Conservation (phyloP, 2,113 vertebrate species). For the Tetrax tetrax region DNA sequence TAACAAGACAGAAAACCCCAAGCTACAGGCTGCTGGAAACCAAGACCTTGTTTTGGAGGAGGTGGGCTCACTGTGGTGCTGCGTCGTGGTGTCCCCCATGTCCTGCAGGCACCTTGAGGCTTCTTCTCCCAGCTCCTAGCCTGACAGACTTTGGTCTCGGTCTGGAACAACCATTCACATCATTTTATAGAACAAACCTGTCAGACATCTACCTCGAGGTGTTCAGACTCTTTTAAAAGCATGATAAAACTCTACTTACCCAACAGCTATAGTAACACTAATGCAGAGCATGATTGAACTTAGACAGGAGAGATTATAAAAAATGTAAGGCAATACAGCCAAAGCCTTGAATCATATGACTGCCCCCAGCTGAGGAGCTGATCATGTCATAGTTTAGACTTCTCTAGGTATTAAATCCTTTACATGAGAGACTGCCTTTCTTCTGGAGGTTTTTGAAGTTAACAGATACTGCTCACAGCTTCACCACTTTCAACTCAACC, state of each 20-base stretch:
- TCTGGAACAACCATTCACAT: neutral
- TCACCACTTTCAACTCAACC: neutral
- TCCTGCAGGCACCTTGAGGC: fast-evolving
- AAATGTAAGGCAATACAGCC: neutral
- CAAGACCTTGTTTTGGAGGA: neutral
- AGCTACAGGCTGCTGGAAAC: neutral
- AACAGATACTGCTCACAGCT: neutral
- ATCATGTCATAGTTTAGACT: neutral
- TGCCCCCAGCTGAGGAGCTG: neutral
- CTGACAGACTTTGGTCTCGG: neutral
- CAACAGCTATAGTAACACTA: neutral
- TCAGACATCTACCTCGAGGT: neutral
- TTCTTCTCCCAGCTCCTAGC: neutral
- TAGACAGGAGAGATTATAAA: neutral
- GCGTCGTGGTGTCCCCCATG: fast-evolving
- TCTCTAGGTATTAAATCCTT: neutral
- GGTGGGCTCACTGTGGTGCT: neutral
- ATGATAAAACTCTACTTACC: neutral
- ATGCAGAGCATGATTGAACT: neutral
- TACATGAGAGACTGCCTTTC: neutral
- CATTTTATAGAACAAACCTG: neutral
- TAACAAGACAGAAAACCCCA: neutral
- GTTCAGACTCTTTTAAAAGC: neutral
- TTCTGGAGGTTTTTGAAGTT: neutral
- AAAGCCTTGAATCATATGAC: neutral